Evolutionary conservation across 2,888 invertebrate genomes (phyloP), one percentile per base, ranked within the genome.

Genomic region (Eubasilissa splendida): DNA sequence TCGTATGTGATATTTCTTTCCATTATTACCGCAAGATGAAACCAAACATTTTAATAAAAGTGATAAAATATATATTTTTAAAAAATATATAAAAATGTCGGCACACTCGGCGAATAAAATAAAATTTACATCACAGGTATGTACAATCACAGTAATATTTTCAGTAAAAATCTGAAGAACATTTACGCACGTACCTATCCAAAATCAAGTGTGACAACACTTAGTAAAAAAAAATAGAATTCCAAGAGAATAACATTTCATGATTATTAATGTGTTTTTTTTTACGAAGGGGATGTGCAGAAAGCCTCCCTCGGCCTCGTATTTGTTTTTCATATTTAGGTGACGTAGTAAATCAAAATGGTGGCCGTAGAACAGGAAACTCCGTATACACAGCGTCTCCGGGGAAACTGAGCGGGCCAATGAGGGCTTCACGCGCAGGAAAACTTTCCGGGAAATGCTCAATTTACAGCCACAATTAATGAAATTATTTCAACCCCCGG

Each of bases 401-500:
- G 54, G 56, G 71, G 71, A 73, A 22, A 31, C 58, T 8, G n/a
- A 73, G n/a, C 56, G 71, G 58, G 12, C 65, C 31, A 65, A 70
- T 52, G 14, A 63, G 52, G 42, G 75, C 50, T 75, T 10, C 56
- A 12, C 52, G 53, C 50, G 10, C 56, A 52, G 42, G 33, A 11
- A 68, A 77, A 77, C 65, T 56, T 77, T 76, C 66, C 66, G 76
- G 22, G 50, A 66, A 76, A 14, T 68, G 77, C 50, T 54, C 58
- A 68, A 77, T 77, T 77, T 77, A 77, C 65, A n/a, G 77, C 58
- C 42, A 8, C 77, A 77, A 77, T 77, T 77, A 68, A 77, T 77
- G 68, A 68, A 77, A 77, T 77, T 77, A 77, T 58, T 68, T 68
- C 53, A 10, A 14, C 50, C 56, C 22, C n/a, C 56, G 50, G 75